A percentile compares a stretch with the other conserved stretches of the same genome.
phyloP scores from a whole-genome alignment of 2,113 vertebrate genomes.

The Physeter macrocephalus region DNA sequence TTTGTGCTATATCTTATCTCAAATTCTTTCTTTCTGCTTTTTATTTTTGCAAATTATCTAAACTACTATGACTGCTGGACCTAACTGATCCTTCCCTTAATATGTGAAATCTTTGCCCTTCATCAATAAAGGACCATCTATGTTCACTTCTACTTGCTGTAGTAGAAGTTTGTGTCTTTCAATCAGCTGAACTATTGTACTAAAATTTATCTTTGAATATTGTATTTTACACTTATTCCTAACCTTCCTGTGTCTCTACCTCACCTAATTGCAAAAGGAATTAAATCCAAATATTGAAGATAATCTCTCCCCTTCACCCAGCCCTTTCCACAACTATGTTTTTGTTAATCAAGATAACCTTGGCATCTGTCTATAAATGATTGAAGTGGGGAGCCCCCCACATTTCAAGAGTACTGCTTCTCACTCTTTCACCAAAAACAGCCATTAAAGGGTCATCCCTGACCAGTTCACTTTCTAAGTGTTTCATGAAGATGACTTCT shows the following conservation, averaged over 20 bases:
- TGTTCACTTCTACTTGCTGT: not conserved
- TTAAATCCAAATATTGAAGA: not conserved
- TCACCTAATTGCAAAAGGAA: not conserved
- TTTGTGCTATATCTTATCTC: not conserved
- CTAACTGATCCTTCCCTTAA: not conserved
- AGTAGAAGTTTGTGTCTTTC: not conserved
- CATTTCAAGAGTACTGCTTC: not conserved
- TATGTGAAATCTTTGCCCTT: not conserved
- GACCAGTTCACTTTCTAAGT: not conserved
- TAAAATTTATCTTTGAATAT: not conserved
- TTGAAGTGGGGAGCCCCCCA: not conserved
- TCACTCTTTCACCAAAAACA: not conserved
- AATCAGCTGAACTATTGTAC: not conserved
- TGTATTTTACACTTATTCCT: not conserved
- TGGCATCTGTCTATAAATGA: not conserved
- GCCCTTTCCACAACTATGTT: not conserved
- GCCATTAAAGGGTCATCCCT: not conserved
- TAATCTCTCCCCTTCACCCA: not conserved
- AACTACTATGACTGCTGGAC: not conserved
- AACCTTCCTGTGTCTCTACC: not conserved
- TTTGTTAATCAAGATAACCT: not conserved
- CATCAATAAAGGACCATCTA: not conserved
- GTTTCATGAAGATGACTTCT: not conserved
- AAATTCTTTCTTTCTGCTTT: not conserved
- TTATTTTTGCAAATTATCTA: not conserved